Evolutionary conservation across 2,888 invertebrate genomes (phyloP), one percentile per base, ranked within the genome.

Genomic region (Conops quadrifasciatus): DNA sequence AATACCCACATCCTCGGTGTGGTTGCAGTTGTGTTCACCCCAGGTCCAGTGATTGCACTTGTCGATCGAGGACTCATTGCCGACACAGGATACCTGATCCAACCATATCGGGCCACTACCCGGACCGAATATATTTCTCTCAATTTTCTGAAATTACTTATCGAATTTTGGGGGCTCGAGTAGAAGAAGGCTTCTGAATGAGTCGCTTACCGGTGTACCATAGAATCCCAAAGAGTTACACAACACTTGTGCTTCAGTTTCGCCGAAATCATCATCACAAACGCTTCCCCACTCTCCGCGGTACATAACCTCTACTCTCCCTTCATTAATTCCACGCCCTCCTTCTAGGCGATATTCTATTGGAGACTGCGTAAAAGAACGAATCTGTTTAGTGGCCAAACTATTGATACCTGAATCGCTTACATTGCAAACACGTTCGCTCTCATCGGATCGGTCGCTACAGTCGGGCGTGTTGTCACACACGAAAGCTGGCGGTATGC

Each of bases 181-280:
- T n/a, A n/a, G 7, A 11, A 45, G 15, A 45, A 45, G 45, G 45
- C 15, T 11, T 21, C 13, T 63, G 43, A 47, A 36, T 7, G 16
- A 28, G 19, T 24, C 28, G 70, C 79, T 77, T 76, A 85, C 81
- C 16, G 89, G 87, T 24, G 78, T 77, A 4, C 90, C 90, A 60
- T 85, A 86, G 74, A 85, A 89, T 5, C 90, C 91, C 69, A 91
- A 79, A 1, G 87, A 86, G 71, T 87, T 87, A 77, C 91, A 92
- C 24, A 89, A 87, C 0, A 91, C 90, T 76, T 88, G 87, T 0
- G 93, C 93, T 28, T 91, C 90, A 59, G 87, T 87, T 21, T 88
- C 85, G 63, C 90, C 89, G 80, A 93, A 93, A 77, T 91, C 90
- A 79, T 94, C 93, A 78, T 93, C 93, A 82, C 94, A 94, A 16